Evolutionary conservation across 2,797 vertebrate species (phyloP).

Genomic region (Setipinna tenuifilis): DNA sequence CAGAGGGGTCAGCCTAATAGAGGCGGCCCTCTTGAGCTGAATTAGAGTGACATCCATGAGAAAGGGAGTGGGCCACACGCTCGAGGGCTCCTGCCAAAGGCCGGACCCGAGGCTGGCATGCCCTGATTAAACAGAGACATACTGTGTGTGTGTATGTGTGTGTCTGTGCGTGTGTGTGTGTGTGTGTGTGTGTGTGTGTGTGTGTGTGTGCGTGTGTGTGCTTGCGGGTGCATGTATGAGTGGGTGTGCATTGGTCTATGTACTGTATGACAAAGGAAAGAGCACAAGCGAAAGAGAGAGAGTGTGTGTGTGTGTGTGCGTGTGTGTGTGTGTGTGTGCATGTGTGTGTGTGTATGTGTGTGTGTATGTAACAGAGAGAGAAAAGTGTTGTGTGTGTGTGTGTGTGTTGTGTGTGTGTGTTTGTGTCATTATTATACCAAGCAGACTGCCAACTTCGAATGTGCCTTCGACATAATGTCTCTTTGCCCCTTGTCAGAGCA

Average conservation of each 20-base stretch:
- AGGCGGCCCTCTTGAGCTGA: conserved; percentile 46
- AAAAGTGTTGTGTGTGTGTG: not conserved
- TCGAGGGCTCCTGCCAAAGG: not conserved
- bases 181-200: not conserved
- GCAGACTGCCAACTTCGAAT: not conserved
- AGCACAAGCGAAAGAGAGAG: not conserved
- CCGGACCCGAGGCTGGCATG: conserved; percentile 5
- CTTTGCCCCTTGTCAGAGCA: not conserved
- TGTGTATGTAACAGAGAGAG: too few relatives aligned
- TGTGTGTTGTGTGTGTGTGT: not conserved
- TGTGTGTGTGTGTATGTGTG: not conserved
- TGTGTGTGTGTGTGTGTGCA: not conserved
- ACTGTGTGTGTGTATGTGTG: not conserved
- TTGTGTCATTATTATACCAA: not conserved
- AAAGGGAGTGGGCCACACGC: conserved; percentile 36
- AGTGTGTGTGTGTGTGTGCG: not conserved
- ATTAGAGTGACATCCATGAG: conserved; percentile 43
- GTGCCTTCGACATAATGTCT: conserved; percentile 2
- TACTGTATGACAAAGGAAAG: too few relatives aligned
- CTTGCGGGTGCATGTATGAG: too few relatives aligned
- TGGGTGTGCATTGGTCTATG: too few relatives aligned
- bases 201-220: not conserved
- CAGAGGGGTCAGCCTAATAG: conserved; percentile 44
- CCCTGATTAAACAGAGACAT: conserved; percentile 23
- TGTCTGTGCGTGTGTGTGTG: not conserved